Evolutionary conservation across 2,113 vertebrate genomes (phyloP).

Genomic region (Helogale parvula): DNA sequence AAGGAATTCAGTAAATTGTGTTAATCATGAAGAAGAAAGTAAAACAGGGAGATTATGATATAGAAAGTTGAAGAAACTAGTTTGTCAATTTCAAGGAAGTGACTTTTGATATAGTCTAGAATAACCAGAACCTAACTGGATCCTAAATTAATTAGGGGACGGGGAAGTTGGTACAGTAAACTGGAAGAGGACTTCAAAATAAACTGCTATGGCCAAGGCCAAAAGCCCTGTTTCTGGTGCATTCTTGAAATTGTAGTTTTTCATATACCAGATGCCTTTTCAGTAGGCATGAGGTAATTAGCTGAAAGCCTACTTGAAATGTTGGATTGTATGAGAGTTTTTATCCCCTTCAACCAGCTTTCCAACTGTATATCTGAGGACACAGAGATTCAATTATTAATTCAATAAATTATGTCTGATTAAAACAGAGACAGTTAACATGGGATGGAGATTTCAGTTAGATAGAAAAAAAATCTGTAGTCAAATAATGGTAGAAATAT

Average conservation of each 20-base stretch:
- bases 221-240: background rate
- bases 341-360: background rate
- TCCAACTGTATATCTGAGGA: background rate
- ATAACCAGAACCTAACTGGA: background rate
- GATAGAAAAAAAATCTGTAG: background rate
- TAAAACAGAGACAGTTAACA: background rate
- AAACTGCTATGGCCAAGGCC: background rate
- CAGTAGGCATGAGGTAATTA: background rate
- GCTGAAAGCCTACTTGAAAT: background rate
- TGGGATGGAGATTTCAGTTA: background rate
- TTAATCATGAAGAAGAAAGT: slow-evolving; percentile 14
- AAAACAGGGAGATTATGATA: background rate
- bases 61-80: background rate
- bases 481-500: background rate
- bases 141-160: background rate
- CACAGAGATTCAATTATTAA: background rate
- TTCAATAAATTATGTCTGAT: background rate
- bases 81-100: background rate
- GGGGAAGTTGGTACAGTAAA: background rate
- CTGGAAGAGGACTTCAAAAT: background rate
- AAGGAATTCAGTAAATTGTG: background rate
- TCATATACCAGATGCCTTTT: background rate
- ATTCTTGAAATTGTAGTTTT: background rate
- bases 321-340: background rate
- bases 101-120: background rate